Evolutionary conservation across 2,888 invertebrate species (phyloP).

Genomic region (Dasysyrphus tricinctus): DNA sequence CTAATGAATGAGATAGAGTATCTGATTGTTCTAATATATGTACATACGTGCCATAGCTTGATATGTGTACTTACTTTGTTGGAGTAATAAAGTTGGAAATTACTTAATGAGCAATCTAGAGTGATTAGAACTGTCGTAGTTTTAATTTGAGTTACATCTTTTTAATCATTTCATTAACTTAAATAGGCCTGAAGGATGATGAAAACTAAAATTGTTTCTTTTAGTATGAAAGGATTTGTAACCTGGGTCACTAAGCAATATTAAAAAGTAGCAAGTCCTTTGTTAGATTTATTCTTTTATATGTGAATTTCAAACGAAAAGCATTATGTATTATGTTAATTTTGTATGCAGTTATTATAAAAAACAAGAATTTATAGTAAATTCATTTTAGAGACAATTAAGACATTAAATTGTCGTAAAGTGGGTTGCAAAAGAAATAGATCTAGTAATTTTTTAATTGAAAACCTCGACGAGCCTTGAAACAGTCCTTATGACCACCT

Average conservation of each 20-base stretch:
- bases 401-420: too few relatives aligned
- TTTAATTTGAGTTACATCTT: conserved; percentile 8
- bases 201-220: background rate
- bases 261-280: conserved; percentile 2
- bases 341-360: too few relatives aligned
- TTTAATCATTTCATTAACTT: conserved; percentile 4
- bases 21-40: conserved; percentile 40
- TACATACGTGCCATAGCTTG: background rate
- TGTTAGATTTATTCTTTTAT: background rate
- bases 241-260: background rate
- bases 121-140: conserved; percentile 22
- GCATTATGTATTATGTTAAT: too few relatives aligned
- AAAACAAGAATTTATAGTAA: too few relatives aligned
- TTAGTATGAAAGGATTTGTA: background rate
- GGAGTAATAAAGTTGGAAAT: conserved; percentile 14
- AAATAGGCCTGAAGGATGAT: background rate
- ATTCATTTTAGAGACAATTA: too few relatives aligned
- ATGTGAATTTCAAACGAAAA: too few relatives aligned
- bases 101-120: conserved; percentile 32
- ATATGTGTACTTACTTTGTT: conserved; percentile 50
- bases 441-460: too few relatives aligned
- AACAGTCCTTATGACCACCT: too few relatives aligned
- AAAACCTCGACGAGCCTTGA: too few relatives aligned
- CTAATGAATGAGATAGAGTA: conserved; percentile 26
- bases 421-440: too few relatives aligned